Evolutionary conservation across 2,797 vertebrate genomes (phyloP).

Genomic region (Morelia viridis): DNA sequence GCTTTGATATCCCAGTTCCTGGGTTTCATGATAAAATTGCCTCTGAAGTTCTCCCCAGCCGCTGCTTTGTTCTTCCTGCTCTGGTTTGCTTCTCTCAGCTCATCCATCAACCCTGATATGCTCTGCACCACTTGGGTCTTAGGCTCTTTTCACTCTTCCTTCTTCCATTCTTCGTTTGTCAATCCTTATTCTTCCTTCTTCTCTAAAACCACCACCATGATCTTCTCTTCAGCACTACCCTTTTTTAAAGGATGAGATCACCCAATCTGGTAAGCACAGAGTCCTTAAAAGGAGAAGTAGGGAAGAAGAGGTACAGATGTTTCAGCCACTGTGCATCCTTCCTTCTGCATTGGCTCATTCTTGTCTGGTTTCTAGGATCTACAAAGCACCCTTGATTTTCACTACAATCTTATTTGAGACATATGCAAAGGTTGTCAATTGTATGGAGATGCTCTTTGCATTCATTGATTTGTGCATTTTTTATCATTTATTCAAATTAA

Average conservation of each 20-base stretch:
- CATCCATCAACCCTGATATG: neutral
- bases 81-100: neutral
- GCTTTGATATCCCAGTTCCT: neutral
- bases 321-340: neutral
- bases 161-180: neutral
- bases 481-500: conserved; percentile 39
- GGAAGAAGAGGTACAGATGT: neutral
- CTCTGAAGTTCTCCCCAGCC: neutral
- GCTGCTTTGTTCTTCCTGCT: neutral
- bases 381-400: conserved; percentile 45
- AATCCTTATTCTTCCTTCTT: neutral
- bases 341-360: conserved; percentile 20
- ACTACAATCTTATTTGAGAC: conserved; percentile 44
- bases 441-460: conserved; percentile 32
- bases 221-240: neutral
- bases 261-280: neutral
- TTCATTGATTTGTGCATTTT: conserved; percentile 51
- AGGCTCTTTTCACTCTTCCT: neutral
- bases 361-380: conserved; percentile 42
- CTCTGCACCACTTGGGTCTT: neutral
- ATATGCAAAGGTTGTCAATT: conserved; percentile 46
- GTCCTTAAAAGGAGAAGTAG: neutral
- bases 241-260: neutral
- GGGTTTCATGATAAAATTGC: neutral
- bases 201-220: neutral